These are phyloP conservation scores for Turnix velox DNA, from an alignment of 2,113 vertebrate species.

Conservation along the genomic window DNA sequence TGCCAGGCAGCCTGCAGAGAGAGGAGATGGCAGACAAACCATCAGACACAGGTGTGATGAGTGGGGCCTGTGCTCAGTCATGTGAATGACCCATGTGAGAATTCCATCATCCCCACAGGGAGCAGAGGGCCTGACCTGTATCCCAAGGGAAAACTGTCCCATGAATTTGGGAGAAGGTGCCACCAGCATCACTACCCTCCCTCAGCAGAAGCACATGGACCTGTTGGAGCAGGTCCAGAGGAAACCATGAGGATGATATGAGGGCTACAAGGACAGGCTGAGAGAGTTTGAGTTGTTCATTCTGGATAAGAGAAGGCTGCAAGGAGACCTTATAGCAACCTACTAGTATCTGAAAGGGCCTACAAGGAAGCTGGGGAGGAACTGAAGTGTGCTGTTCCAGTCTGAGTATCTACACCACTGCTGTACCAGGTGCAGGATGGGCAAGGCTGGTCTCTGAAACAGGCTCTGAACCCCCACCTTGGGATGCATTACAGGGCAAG, in stretches of 20 bases:
- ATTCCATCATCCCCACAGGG: not conserved
- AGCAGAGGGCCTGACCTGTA: not conserved
- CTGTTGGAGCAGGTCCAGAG: too few species aligned
- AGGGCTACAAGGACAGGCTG: too few species aligned
- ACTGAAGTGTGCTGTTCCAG: not conserved
- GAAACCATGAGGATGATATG: too few species aligned
- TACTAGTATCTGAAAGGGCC: too few species aligned
- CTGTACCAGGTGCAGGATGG: not conserved
- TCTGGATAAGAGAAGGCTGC: too few species aligned
- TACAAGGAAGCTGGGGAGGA: too few species aligned
- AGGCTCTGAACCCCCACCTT: not conserved
- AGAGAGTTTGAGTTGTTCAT: too few species aligned
- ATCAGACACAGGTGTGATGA: not conserved
- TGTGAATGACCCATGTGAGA: rapidly evolving
- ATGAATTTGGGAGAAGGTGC: not conserved
- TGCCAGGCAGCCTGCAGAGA: not conserved
- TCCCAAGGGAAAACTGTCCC: not conserved
- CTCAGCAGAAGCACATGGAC: too few species aligned
- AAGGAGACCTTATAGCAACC: too few species aligned
- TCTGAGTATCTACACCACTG: not conserved
- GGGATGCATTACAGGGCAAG: not conserved
- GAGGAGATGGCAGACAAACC: not conserved
- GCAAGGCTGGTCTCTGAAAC: not conserved
- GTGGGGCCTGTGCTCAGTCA: not conserved
- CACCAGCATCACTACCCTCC: not conserved